Base-by-base conservation (phyloP, 2,113 vertebrate genomes). In the Istiophorus platypterus region DNA sequence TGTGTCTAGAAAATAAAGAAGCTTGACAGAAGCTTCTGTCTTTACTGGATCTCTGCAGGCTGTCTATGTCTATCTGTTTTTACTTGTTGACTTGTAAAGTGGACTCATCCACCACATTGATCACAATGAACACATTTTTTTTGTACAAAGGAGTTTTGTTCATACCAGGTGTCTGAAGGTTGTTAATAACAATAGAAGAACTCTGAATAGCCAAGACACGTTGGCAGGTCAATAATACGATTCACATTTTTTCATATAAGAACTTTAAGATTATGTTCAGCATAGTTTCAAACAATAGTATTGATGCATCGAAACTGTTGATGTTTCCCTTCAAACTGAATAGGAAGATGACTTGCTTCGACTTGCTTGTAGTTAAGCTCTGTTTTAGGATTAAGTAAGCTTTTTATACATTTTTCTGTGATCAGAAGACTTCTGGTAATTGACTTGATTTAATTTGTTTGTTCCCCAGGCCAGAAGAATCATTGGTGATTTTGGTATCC, bases 401-500 rank as follows among this genome's bases (percentile, higher is more conserved):
- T 34, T 51, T 56, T 12, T 41, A 56, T 27, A 66, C 12, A 42
- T 7, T 42, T 22, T 10, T 7, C 14, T 51, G 56, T 69, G 17
- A 26, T 24, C 2, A 39, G 29, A 68, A 0, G 11, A 41, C 7
- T 11, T 49, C 26, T 56, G 41, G 17, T 22, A 27, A 64, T 63
- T 61, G 7, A 22, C n/a, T 26, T 54, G 2, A 1, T 82, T 71
- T 78, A 2, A 22, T 71, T 34, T 34, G 31, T 34, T 34, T 34
- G 31, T 5, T 75, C 7, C 72, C 27, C 88, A 99, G 98, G 98
- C 95, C 3, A 97, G 98, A 75, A 96, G 98, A 89, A 96, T 99
- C 88, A 99, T 99, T 0, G 98, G 98, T 71, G 98, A 99, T 84
- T 99, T 99, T 1, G 98, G 98, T 61, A 97, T 99, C 85, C 98